Base-by-base conservation (phyloP, 2,797 vertebrate genomes). In the Chelon labrosus region DNA sequence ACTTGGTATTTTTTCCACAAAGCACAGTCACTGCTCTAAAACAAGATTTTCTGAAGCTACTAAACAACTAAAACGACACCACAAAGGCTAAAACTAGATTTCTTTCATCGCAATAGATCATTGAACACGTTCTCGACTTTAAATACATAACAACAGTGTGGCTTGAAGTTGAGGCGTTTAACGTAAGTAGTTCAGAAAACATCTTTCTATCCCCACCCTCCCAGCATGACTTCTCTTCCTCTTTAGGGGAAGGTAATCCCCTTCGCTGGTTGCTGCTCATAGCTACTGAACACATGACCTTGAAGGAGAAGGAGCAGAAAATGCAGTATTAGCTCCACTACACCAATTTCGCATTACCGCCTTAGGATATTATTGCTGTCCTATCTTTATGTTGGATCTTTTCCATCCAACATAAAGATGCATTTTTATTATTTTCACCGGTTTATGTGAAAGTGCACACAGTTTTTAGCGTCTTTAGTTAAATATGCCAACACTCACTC, bases 221-320 rank as follows among this genome's bases (percentile, higher is more conserved):
- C 19, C n/a, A 50, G 51, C 16, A 65, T 79, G 65, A 73, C 19
- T 47, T 53, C 7, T 56, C 37, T 58, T 58, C 47, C 41, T 61
- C 19, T 64, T 66, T 27, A 51, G 64, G 11, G 69, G 56, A 61
- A 82, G 70, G 56, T 72, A 64, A 73, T 69, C 56, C 60, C 70
- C 14, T 7, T 38, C 42, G 2, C 60, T 50, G 25, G 25, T 27
- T 27, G 25, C 25, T 27, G 25, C 25, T 27, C 25, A 27, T 27
- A 27, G 25, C 4, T 53, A 50, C 44, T 65, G 16, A 76, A 77
- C 9, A 44, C 35, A 58, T 52, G 17, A 10, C 64, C 66, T 75
- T 87, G 68, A 79, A 75, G 66, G 22, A 65, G 46, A 64, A 31
- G 46, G 9, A 78, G 13, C 3, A 1, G 41, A 41, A 78, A 73